Evolutionary conservation across 2,888 invertebrate genomes (phyloP), one percentile per base, ranked within the genome.

Genomic region (Hypolimnas misippus): DNA sequence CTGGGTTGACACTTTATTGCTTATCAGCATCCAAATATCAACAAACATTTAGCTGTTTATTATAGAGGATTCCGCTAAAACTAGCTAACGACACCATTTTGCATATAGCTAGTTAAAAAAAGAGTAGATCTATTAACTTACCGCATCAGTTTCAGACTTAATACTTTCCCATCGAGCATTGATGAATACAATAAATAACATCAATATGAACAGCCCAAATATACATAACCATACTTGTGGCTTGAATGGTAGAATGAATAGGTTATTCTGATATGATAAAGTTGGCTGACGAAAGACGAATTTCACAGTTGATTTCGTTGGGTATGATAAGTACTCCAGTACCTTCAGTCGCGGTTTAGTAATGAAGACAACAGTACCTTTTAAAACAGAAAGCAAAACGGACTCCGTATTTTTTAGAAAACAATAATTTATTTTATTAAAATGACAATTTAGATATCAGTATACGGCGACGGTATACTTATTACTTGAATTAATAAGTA

Each of bases 241-340:
- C 35, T 92, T 88, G 73, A 95, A 95, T 0, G 95, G 94, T 38
- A 95, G 78, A 0, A 92, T 81, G 73, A 94, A 95, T 62, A 96
- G 89, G 75, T 95, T 96, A 66, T 93, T 92, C 6, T 95, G 93
- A 62, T 93, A 93, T 0, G 95, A 95, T 5, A 95, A 81, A 2
- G 94, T 92, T 0, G 95, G 95, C 62, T 93, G 93, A 5, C 94
- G 92, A 76, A 95, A 95, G 51, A 95, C 85, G 70, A 95, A 94
- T 62, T 81, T 87, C 0, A 91, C 73, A 2, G 75, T 75, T 0
- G 87, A 75, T 8, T 81, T 78, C 0, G 84, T 79, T 0, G 93
- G 91, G 58, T 84, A 79, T 0, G 87, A 82, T 21, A 93, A 70
- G 71, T 87, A 93, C 29, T 93, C 92, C 7, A 93, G 67, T 0